Conservation (phyloP, 1,140 invertebrate species). For the Sesamia nonagrioides region DNA sequence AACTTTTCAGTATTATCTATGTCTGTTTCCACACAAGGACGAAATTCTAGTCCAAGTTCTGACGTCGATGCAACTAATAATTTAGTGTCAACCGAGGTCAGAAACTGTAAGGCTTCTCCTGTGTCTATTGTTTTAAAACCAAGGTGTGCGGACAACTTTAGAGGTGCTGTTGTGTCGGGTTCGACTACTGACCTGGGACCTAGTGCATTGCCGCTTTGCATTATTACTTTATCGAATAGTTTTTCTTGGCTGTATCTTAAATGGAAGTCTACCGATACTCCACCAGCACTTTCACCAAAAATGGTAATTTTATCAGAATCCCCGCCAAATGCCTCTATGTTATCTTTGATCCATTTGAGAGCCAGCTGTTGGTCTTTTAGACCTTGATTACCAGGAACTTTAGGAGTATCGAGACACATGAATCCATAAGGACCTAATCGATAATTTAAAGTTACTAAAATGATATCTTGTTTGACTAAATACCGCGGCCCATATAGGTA, state of each 20-base stretch:
- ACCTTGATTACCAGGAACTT: constrained; percentile 91
- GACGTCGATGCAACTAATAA: constrained; percentile 59
- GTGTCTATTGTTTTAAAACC: constrained; percentile 59
- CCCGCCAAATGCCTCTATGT: constrained; percentile 91
- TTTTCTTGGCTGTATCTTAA: constrained; percentile 60
- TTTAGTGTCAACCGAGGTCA: constrained; percentile 53
- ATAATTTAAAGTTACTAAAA: constrained; percentile 89
- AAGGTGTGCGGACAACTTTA: constrained; percentile 60
- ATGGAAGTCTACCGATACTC: constrained; percentile 70
- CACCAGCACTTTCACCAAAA: constrained; percentile 91
- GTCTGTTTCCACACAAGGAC: constrained; percentile 62
- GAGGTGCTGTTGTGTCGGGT: constrained; percentile 46
- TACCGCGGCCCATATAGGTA: constrained; percentile 85
- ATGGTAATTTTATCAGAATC: constrained; percentile 90
- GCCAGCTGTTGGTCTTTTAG: constrained; percentile 91
- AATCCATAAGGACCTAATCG: constrained; percentile 90
- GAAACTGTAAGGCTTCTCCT: constrained; percentile 59
- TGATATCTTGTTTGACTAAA: constrained; percentile 87
- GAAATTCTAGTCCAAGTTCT: constrained; percentile 50
- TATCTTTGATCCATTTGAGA: constrained; percentile 90
- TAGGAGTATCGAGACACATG: constrained; percentile 89
- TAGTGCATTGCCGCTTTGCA: constrained; percentile 63
- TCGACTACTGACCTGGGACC: constrained; percentile 40
- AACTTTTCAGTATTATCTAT: constrained; percentile 58
- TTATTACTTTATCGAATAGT: constrained; percentile 61